phyloP scores from a whole-genome alignment of 2,888 invertebrate species.

The Theretra japonica region DNA sequence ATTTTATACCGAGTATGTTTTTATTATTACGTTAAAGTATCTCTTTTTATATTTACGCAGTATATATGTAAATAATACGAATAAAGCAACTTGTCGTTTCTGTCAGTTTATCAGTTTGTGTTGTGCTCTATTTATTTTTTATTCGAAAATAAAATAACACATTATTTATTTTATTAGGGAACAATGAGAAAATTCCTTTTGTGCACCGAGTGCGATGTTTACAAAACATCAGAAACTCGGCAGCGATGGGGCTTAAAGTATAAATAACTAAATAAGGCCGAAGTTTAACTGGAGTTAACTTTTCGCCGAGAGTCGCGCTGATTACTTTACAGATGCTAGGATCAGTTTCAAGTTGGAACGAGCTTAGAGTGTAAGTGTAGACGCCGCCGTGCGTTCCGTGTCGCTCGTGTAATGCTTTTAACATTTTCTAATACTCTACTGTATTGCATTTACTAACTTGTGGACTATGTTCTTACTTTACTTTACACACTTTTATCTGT shows the following conservation, averaged over 20 bases:
- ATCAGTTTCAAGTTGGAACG: conserved; percentile 14
- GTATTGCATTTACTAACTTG: background rate
- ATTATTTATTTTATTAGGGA: background rate
- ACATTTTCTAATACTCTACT: background rate
- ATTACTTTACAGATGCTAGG: conserved; percentile 1
- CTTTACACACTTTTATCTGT: too few relatives aligned
- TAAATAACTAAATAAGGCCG: conserved; percentile 10
- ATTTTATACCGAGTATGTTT: background rate
- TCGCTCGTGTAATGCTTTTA: conserved; percentile 3
- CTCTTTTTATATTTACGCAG: too few relatives aligned
- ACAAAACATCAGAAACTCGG: background rate
- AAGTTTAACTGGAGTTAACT: conserved; percentile 4
- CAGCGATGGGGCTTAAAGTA: background rate
- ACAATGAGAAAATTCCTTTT: background rate
- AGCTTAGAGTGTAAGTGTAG: conserved; percentile 26
- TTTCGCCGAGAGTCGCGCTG: background rate
- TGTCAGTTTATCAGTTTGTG: too few relatives aligned
- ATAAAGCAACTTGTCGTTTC: too few relatives aligned
- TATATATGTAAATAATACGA: too few relatives aligned
- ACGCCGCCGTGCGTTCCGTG: background rate
- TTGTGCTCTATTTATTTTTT: too few relatives aligned
- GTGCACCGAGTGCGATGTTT: background rate
- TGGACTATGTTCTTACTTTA: background rate
- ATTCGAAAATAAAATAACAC: too few relatives aligned
- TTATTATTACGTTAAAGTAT: background rate